Evolutionary conservation across 2,113 vertebrate genomes (phyloP).

Genomic region (Nestor notabilis): DNA sequence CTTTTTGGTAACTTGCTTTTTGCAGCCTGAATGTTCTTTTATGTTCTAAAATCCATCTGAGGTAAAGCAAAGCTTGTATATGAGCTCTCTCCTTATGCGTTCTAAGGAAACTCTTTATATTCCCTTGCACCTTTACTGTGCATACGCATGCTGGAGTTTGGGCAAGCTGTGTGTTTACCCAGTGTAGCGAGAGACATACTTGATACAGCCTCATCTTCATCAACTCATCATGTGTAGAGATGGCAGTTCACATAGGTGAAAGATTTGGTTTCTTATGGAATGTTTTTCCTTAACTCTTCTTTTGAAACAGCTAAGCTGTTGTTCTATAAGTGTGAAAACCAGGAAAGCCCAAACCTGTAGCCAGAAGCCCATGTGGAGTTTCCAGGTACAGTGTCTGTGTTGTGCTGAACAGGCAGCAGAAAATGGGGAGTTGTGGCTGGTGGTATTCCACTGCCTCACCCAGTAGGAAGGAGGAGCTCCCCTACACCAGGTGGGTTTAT

Average conservation of each 20-base stretch:
- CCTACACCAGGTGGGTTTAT: background rate
- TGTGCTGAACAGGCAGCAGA: background rate
- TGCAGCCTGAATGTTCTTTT: background rate
- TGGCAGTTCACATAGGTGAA: background rate
- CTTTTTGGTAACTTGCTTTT: background rate
- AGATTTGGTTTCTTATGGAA: background rate
- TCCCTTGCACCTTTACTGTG: background rate
- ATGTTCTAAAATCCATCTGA: background rate
- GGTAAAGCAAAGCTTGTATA: background rate
- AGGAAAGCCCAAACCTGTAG: too few species aligned
- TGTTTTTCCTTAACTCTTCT: background rate
- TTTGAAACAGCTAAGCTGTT: background rate
- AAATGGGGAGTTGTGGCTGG: background rate
- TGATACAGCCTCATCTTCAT: background rate
- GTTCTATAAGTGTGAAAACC: background rate
- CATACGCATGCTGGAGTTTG: background rate
- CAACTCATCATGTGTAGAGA: accelerated
- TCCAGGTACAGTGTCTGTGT: background rate
- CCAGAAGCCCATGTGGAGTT: background rate
- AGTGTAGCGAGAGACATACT: background rate
- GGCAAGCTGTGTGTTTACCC: background rate
- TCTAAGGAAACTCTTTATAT: background rate
- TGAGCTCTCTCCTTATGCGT: background rate
- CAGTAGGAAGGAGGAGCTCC: background rate
- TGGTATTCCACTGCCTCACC: background rate